Evolutionary conservation across 2,797 vertebrate species (phyloP).

Genomic region (Sitta carolinensis): DNA sequence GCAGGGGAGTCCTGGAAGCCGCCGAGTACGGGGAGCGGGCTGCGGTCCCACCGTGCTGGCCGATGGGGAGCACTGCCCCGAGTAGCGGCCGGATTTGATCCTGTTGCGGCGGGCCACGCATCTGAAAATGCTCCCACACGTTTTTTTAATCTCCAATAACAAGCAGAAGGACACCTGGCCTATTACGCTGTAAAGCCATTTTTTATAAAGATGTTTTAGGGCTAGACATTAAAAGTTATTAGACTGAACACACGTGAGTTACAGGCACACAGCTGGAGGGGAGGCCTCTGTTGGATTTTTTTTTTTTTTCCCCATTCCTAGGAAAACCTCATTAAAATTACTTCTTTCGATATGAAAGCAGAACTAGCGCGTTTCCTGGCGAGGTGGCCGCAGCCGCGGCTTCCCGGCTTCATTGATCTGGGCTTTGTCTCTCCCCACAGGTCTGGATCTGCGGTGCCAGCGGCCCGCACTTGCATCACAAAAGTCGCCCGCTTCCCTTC

Average conservation of each 20-base stretch:
- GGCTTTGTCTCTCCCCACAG: not conserved
- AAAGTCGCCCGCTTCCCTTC: not conserved
- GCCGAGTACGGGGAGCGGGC: not conserved
- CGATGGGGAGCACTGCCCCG: not conserved
- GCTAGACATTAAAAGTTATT: constrained; percentile 81
- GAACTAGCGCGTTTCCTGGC: not conserved
- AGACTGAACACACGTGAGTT: constrained; percentile 75
- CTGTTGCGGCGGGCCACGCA: not conserved
- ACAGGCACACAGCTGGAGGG: constrained; percentile 74
- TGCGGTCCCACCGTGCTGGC: not conserved
- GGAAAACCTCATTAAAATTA: constrained; percentile 34
- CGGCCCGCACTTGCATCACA: constrained; percentile 2
- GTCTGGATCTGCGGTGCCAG: constrained; percentile 3
- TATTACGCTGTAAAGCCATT: constrained; percentile 76
- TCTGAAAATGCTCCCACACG: constrained; percentile 63
- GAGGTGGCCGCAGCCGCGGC: not conserved
- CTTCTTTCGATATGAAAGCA: constrained; percentile 63
- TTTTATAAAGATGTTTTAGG: constrained; percentile 82
- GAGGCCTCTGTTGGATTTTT: constrained; percentile 52
- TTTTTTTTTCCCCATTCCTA: constrained; percentile 13
- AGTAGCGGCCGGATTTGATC: not conserved
- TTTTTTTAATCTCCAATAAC: constrained; percentile 75
- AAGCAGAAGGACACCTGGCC: constrained; percentile 78
- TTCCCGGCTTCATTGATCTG: not conserved
- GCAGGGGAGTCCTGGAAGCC: not conserved